These are phyloP conservation scores for Danionella cerebrum DNA, from an alignment of 2,113 vertebrate genomes.

Conservation along the genomic window DNA sequence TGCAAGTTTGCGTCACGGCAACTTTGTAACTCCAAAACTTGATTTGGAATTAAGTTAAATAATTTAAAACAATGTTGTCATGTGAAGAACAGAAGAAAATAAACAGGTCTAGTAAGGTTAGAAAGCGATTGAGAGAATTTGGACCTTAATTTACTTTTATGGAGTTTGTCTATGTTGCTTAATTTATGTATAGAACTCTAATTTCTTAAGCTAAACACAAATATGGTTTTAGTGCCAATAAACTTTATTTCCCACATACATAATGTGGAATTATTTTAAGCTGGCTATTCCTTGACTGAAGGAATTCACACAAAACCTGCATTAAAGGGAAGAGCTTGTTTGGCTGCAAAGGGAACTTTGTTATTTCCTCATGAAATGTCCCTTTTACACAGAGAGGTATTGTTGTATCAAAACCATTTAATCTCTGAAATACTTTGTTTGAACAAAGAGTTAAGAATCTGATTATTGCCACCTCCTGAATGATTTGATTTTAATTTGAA, in stretches of 20 bases:
- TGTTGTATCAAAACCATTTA: neutral
- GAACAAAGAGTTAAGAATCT: too few relatives aligned
- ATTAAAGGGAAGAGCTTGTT: neutral
- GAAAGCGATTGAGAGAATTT: too few relatives aligned
- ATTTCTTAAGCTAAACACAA: neutral
- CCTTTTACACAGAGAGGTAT: neutral
- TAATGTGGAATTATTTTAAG: neutral
- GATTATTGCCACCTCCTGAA: too few relatives aligned
- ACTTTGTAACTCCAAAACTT: neutral
- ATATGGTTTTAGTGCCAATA: neutral
- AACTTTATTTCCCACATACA: neutral
- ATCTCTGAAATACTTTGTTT: too few relatives aligned
- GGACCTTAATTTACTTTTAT: too few relatives aligned
- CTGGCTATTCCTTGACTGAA: neutral
- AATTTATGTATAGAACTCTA: neutral
- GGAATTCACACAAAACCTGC: too few relatives aligned
- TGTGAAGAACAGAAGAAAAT: neutral
- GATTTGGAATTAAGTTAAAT: neutral
- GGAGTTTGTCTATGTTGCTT: neutral
- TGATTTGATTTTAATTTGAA: too few relatives aligned
- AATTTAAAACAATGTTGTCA: too few relatives aligned
- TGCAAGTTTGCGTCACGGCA: neutral
- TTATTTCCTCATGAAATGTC: neutral
- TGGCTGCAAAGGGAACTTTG: neutral
- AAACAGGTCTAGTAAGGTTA: too few relatives aligned